Base-by-base conservation (phyloP, 2,797 vertebrate genomes). In the Thripadectes ignobilis region DNA sequence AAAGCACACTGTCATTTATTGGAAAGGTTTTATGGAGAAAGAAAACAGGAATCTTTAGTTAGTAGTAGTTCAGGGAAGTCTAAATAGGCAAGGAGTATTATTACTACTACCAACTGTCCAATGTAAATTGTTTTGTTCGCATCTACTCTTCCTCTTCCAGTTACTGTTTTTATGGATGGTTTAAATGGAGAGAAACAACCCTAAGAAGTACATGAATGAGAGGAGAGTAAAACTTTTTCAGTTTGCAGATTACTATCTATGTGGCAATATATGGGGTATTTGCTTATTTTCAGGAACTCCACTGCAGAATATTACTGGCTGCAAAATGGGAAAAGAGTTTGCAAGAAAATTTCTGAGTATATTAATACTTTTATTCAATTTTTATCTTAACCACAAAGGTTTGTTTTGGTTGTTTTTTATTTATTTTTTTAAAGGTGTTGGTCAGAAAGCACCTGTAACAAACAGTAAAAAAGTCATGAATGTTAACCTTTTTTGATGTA, bases 1-100 rank as follows among this genome's bases (percentile, higher is more conserved):
- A 91, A 94, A 92, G 9, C 2, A 11, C 1, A 2, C 17, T 92
- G 75, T 66, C 85, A 85, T 94, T 95, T 95, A 80, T 63, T 76
- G 38, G 67, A 83, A 94, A 85, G 41, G 19, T 82, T 96, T 95
- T 88, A 93, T 80, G 48, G 58, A 90, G 66, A 94, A 85, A 82
- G 51, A 73, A 74, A 65, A 17, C 52, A 87, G 67, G 30, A 62
- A 36, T 81, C 20, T 75, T 95, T 86, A 65, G 59, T 55, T 76
- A 73, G 29, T 86, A 66, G 68, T 36, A 85, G 76, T 62, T 88
- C 48, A 67, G 36, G 23, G 20, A 62, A 80, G 49, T 69, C 36
- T 79, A 91, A 88, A 88, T 16, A 93, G 49, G 10, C 43, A 88
- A 80, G 36, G n/a, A 87, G 43, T 72, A 75, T 84, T 66, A 80